A percentile compares a stretch with the other conserved stretches of the same genome.
Conservation (phyloP, 2,888 invertebrate species). For the Ferdinandea cuprea region DNA sequence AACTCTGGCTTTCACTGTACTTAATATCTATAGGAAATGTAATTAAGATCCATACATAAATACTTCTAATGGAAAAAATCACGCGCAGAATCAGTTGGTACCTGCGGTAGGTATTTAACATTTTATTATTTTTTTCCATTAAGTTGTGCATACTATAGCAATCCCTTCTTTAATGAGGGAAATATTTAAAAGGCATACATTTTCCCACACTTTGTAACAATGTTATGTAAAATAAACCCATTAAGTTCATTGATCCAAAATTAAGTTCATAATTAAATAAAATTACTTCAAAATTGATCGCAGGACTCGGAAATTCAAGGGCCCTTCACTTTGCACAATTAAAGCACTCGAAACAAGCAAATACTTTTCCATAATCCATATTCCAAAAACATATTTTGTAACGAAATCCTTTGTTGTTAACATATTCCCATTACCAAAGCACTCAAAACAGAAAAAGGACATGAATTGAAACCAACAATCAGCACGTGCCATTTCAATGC, state of each 20-base stretch:
- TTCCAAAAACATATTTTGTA: slow-evolving; percentile 65
- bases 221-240: slow-evolving; percentile 17
- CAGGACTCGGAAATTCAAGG: no score
- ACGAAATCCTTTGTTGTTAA: slow-evolving; percentile 59
- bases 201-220: slow-evolving; percentile 26
- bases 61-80: no score
- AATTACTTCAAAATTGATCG: slow-evolving; percentile 23
- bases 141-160: no score
- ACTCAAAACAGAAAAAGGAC: slow-evolving; percentile 48
- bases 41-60: no score
- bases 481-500: slow-evolving; percentile 65
- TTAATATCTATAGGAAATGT: no score
- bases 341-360: slow-evolving; percentile 9
- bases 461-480: slow-evolving; percentile 30
- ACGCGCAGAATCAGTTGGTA: no score
- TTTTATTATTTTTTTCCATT: no score
- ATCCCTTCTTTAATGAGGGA: no score
- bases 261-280: slow-evolving; percentile 45
- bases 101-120: no score
- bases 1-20: no score
- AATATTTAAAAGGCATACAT: no score
- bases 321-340: slow-evolving; percentile 48
- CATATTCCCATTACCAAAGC: slow-evolving; percentile 64
- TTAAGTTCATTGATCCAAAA: slow-evolving; percentile 48
- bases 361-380: neutral